Evolutionary conservation across 2,888 invertebrate species (phyloP).

Genomic region (Hydropsyche betteni): DNA sequence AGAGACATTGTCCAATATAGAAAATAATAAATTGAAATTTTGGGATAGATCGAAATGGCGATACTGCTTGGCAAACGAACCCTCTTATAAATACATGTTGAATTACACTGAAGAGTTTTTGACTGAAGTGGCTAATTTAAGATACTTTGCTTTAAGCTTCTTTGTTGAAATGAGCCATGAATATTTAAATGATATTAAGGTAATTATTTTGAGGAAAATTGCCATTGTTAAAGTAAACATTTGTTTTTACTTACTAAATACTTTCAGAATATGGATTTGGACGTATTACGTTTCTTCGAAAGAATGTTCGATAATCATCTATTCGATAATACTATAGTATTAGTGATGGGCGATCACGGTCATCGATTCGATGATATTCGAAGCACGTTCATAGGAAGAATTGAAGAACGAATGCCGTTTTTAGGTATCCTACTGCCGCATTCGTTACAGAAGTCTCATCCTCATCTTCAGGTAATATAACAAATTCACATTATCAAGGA

Average conservation of each 20-base stretch:
- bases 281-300: conserved; percentile 52
- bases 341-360: conserved; percentile 55
- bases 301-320: conserved; percentile 51
- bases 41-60: conserved; percentile 47
- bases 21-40: conserved; percentile 45
- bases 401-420: conserved; percentile 55
- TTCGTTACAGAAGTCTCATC: conserved; percentile 40
- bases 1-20: conserved; percentile 40
- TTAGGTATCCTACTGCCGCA: conserved; percentile 53
- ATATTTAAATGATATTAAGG: conserved; percentile 50
- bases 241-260: neutral
- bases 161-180: conserved; percentile 51
- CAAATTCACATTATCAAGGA: conserved; percentile 49
- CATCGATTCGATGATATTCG: conserved; percentile 54
- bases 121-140: conserved; percentile 48
- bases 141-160: conserved; percentile 50
- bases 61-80: conserved; percentile 49
- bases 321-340: conserved; percentile 53
- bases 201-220: conserved; percentile 11
- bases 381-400: conserved; percentile 53
- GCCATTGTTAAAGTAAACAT: too few relatives aligned
- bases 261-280: conserved; percentile 53
- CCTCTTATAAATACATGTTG: conserved; percentile 49
- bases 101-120: conserved; percentile 51
- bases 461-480: conserved; percentile 48